Conservation (phyloP, 1,140 invertebrate species). For the Mya arenaria region DNA sequence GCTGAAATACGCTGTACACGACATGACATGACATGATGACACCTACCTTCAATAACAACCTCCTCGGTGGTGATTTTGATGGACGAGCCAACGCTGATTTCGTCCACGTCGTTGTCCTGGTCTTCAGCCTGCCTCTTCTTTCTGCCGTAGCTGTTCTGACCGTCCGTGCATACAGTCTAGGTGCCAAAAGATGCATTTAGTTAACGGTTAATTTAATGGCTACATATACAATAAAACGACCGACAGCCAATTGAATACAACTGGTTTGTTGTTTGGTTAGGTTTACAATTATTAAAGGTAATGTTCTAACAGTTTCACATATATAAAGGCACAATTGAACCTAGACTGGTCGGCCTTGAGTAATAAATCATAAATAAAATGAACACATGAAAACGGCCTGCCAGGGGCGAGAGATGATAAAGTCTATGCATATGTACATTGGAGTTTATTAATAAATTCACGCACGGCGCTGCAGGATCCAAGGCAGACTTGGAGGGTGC, state of each 20-base stretch:
- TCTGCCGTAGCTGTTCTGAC: slow-evolving; percentile 43
- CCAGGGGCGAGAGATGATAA: background rate
- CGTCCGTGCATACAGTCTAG: slow-evolving; percentile 48
- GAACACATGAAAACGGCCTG: background rate
- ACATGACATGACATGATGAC: too few species aligned
- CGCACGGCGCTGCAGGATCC: slow-evolving; percentile 40
- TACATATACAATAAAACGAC: too few species aligned
- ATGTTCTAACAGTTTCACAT: background rate
- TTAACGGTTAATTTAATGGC: too few species aligned
- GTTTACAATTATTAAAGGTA: too few species aligned
- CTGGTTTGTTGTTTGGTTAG: too few species aligned
- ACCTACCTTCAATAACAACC: slow-evolving; percentile 46
- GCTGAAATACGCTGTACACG: too few species aligned
- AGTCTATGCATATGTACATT: background rate
- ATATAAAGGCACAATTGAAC: too few species aligned
- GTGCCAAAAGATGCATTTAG: too few species aligned
- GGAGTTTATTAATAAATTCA: too few species aligned
- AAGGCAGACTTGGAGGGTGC: slow-evolving; percentile 46
- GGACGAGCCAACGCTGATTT: slow-evolving; percentile 51
- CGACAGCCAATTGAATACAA: too few species aligned
- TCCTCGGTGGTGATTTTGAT: slow-evolving; percentile 49
- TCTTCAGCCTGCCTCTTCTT: slow-evolving; percentile 49
- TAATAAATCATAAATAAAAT: background rate
- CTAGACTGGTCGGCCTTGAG: too few species aligned
- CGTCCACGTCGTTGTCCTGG: slow-evolving; percentile 47